A percentile compares a stretch with the other conserved stretches of the same genome.
phyloP scores from a whole-genome alignment of 2,888 invertebrate species.

The Physocephala rufipes region DNA sequence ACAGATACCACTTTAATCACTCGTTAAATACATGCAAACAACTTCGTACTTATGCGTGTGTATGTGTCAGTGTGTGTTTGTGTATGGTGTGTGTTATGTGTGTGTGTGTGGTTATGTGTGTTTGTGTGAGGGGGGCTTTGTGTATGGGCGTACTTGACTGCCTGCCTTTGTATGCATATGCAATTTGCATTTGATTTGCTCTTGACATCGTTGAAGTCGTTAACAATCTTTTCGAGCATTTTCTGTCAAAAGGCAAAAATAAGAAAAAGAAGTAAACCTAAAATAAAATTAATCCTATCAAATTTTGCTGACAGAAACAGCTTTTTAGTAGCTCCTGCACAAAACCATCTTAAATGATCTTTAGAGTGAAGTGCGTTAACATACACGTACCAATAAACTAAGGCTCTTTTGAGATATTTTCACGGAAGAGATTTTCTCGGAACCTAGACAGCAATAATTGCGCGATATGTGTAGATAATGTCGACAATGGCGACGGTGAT shows the following conservation, averaged over 20 bases:
- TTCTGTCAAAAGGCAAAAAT: background rate
- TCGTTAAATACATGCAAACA: slow-evolving; percentile 8
- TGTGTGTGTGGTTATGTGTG: background rate
- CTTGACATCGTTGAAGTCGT: slow-evolving; percentile 28
- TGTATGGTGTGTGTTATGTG: background rate
- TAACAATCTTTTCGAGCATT: background rate
- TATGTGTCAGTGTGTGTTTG: background rate
- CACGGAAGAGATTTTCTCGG: background rate
- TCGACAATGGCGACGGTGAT: background rate
- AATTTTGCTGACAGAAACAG: slow-evolving; percentile 10
- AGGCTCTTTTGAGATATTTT: background rate
- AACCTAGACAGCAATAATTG: background rate
- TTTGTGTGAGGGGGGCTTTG: background rate
- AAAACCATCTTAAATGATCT: background rate
- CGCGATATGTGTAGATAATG: background rate
- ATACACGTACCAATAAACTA: background rate
- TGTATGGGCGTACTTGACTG: background rate
- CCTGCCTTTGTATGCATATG: background rate
- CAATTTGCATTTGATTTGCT: slow-evolving; percentile 34
- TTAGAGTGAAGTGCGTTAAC: background rate
- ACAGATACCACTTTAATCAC: slow-evolving; percentile 15
- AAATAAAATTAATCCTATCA: background rate
- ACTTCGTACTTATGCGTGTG: background rate
- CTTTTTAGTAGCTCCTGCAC: background rate
- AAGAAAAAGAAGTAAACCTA: background rate